Conservation (phyloP, 2,113 vertebrate genomes). For the Osmerus mordax region DNA sequence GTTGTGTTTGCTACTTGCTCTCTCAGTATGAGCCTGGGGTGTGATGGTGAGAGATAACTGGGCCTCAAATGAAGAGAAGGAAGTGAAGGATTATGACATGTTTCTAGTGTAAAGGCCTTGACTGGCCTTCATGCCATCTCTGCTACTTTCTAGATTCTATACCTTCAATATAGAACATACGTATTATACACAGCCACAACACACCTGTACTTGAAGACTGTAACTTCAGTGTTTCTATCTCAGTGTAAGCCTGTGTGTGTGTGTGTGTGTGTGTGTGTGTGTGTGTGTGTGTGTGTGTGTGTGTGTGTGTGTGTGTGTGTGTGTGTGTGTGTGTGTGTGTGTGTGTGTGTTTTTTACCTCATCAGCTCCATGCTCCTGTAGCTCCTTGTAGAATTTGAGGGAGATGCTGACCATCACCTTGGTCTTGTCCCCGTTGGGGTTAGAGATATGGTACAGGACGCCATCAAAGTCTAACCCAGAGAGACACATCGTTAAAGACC, state of each 20-base stretch:
- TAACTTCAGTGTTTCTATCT: no score
- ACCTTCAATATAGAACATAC: no score
- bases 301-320: conserved; percentile 18
- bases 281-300: conserved; percentile 20
- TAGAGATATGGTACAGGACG: conserved; percentile 98
- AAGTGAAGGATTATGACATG: no score
- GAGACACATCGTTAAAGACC: neutral
- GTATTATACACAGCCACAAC: no score
- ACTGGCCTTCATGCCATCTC: no score
- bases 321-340: conserved; percentile 17
- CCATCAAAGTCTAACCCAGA: conserved; percentile 91
- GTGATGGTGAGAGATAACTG: no score
- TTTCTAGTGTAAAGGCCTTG: no score
- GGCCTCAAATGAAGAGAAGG: no score
- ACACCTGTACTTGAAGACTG: no score
- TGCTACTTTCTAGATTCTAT: no score
- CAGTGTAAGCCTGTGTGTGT: conserved; percentile 5
- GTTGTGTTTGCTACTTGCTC: no score
- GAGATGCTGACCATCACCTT: conserved; percentile 99
- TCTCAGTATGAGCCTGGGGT: no score
- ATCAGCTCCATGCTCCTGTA: conserved; percentile 93
- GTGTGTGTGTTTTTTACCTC: conserved; percentile 73
- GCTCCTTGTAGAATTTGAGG: conserved; percentile 99
- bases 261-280: conserved; percentile 18
- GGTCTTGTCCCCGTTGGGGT: conserved; percentile 96